A percentile compares a stretch with the other conserved stretches of the same genome.
phyloP scores from a whole-genome alignment of 2,113 vertebrate genomes.

The Chionodraco myersi region DNA sequence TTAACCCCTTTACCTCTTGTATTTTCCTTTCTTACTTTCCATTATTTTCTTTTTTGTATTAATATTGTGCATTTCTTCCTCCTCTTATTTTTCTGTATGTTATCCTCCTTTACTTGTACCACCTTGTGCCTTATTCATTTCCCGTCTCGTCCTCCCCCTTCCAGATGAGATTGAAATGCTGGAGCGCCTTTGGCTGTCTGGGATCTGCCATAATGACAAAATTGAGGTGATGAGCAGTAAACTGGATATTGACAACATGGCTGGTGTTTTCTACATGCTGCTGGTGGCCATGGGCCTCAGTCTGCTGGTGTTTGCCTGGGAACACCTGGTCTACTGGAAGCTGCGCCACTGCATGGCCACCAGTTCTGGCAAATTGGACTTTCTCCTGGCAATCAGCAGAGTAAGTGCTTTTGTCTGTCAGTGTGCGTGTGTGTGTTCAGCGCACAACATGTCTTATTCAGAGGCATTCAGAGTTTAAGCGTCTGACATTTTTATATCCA shows the following conservation, averaged over 20 bases:
- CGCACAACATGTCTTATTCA: conserved; percentile 2
- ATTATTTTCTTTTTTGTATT: background rate
- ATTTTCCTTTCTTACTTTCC: conserved; percentile 1
- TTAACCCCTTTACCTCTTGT: conserved; percentile 1
- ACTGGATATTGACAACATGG: conserved; percentile 95
- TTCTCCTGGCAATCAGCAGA: conserved; percentile 91
- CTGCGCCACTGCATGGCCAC: conserved; percentile 90
- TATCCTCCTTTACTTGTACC: conserved; percentile 10
- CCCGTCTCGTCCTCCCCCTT: conserved; percentile 2
- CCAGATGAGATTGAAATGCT: conserved; percentile 94
- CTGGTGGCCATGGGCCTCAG: conserved; percentile 93
- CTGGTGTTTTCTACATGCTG: conserved; percentile 94
- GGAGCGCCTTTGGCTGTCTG: conserved; percentile 91
- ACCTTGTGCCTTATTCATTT: conserved; percentile 4
- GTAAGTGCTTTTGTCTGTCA: conserved; percentile 73
- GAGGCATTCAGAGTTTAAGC: conserved; percentile 10
- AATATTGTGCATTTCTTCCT: background rate
- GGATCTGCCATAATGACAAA: conserved; percentile 94
- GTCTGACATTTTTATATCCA: background rate
- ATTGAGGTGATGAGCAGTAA: conserved; percentile 96
- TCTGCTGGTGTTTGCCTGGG: conserved; percentile 91
- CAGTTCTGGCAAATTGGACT: conserved; percentile 89
- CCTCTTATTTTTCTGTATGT: background rate
- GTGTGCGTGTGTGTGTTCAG: conserved; percentile 3
- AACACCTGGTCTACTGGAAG: conserved; percentile 92